These are phyloP conservation scores for Heliconius aoede DNA, from an alignment of 2,888 invertebrate genomes.

Conservation along the genomic window DNA sequence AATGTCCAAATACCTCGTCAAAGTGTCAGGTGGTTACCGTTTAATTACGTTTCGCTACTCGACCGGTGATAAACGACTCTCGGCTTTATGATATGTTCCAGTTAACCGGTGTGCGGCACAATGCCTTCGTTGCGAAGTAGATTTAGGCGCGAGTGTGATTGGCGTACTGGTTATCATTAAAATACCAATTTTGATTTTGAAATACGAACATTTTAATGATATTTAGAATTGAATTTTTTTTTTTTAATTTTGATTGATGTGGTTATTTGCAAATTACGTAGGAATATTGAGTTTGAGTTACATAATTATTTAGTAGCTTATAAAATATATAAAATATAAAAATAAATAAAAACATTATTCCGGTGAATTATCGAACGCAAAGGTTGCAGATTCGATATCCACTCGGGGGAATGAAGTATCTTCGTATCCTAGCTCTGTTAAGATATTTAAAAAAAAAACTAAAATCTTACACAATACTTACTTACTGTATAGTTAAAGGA, in stretches of 20 bases:
- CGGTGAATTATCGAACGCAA: too few relatives aligned
- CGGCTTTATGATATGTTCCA: constrained; percentile 71
- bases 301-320: too few relatives aligned
- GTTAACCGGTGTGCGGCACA: constrained; percentile 63
- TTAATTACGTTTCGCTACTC: constrained; percentile 77
- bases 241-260: background rate
- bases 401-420: too few relatives aligned
- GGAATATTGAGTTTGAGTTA: too few relatives aligned
- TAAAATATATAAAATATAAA: too few relatives aligned
- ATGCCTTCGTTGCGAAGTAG: constrained; percentile 59
- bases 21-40: constrained; percentile 61
- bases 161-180: constrained; percentile 14
- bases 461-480: background rate
- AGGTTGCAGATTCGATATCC: too few relatives aligned
- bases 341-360: too few relatives aligned
- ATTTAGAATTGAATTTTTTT: background rate
- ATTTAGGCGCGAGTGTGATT: constrained; percentile 49
- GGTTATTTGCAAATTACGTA: background rate
- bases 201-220: background rate
- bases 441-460: too few relatives aligned
- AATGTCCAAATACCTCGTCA: constrained; percentile 37
- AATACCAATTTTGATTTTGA: constrained; percentile 8
- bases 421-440: too few relatives aligned
- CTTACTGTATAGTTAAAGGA: constrained; percentile 7
- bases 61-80: constrained; percentile 78